Evolutionary conservation across 2,113 vertebrate genomes (phyloP), one percentile per base, ranked within the genome.

Genomic region (Sylvietta virens): DNA sequence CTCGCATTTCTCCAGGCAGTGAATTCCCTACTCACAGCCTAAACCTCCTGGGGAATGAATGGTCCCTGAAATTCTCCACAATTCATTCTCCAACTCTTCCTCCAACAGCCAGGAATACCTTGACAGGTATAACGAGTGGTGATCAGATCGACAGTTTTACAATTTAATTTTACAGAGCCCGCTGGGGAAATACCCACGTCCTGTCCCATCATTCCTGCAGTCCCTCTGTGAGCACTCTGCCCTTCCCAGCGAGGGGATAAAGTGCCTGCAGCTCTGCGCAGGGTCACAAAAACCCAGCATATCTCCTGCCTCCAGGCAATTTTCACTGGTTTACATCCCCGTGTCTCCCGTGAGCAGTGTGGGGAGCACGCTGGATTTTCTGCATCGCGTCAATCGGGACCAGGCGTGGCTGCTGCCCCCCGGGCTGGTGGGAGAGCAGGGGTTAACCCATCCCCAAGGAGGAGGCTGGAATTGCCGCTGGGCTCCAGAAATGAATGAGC

Each of bases 321-420:
- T 45, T 27, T 8, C 1, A 28, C 26, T 3, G 0, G 1, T 54
- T 51, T 14, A 11, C 19, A 64, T 53, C 23, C 51, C 73, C 3
- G 0, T 3, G 9, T 23, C 30, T 76, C 39, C 28, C 4, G 13
- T 16, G 24, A 27, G 50, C 2, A 6, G 10, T 4, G 44, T 0
- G 1, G 40, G 53, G 71, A 88, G 35, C 1, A 0, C 2, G 2
- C 33, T 16, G 48, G n/a, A 28, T 83, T 86, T 81, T 61, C 56
- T 40, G 81, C 62, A 5, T 5, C 2, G 0, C 6, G 0, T 58
- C n/a, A 19, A 60, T 44, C 3, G 14, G 56, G 45, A 33, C 20
- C 60, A 28, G 70, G 44, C 0, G 0, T 4, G 13, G 11, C 18
- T 26, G 42, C 62, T 22, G 51, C 42, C 26, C 51, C 11, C 10